Evolutionary conservation across 2,888 invertebrate species (phyloP).

Genomic region (Sminthurides aquaticus): DNA sequence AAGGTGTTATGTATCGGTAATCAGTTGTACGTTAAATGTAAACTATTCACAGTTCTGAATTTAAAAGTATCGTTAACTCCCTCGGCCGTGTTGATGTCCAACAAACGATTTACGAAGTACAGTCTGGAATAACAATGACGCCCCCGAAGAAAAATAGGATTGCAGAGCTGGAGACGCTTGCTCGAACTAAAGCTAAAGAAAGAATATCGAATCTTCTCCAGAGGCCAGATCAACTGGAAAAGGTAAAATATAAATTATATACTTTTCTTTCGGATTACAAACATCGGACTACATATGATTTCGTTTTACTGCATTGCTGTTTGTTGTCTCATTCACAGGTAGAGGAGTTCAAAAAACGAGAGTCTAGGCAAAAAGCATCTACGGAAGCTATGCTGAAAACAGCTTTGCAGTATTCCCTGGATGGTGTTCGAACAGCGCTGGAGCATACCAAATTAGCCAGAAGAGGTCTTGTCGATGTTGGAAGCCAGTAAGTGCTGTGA

Average conservation of each 20-base stretch:
- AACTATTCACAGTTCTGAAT: too few species aligned
- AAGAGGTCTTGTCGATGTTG: slow-evolving; percentile 65
- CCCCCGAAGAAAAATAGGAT: slow-evolving; percentile 25
- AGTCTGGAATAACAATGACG: neutral
- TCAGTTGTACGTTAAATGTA: too few species aligned
- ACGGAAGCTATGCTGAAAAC: slow-evolving; percentile 93
- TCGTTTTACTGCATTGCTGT: neutral
- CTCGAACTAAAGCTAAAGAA: slow-evolving; percentile 67
- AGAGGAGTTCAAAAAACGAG: slow-evolving; percentile 67
- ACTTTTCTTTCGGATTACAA: too few species aligned
- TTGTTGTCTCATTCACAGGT: slow-evolving; percentile 53
- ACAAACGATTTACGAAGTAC: too few species aligned
- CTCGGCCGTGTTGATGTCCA: too few species aligned
- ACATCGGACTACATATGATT: neutral
- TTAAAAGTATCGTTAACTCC: too few species aligned
- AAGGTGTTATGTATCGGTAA: too few species aligned
- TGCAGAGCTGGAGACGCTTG: slow-evolving; percentile 59
- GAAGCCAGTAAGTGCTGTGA: slow-evolving; percentile 64
- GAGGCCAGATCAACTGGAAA: slow-evolving; percentile 90
- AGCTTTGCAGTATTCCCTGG: slow-evolving; percentile 96
- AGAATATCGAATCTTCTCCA: slow-evolving; percentile 88
- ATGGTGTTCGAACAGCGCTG: slow-evolving; percentile 89
- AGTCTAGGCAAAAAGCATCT: slow-evolving; percentile 72
- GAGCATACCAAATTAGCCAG: slow-evolving; percentile 79
- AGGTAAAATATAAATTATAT: slow-evolving; percentile 51